phyloP scores from a whole-genome alignment of 2,113 vertebrate genomes.

The Bothrops jararaca region DNA sequence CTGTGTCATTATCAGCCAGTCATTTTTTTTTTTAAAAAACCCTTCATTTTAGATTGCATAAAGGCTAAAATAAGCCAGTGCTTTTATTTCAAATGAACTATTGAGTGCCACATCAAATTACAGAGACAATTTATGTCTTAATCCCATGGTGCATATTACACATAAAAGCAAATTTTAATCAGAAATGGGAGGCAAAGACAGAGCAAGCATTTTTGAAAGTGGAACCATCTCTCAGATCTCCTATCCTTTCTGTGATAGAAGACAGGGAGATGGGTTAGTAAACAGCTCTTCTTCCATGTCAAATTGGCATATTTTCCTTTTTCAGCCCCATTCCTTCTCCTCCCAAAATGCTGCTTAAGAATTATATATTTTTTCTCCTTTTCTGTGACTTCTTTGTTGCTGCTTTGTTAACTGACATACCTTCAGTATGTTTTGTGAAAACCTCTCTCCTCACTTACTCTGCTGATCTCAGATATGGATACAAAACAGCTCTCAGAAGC shows the following conservation, averaged over 20 bases:
- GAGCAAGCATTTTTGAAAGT: neutral
- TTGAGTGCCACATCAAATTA: neutral
- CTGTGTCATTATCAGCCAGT: neutral
- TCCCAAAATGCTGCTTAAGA: slow-evolving; percentile 39
- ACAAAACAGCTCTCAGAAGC: slow-evolving; percentile 43
- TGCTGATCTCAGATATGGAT: slow-evolving; percentile 46
- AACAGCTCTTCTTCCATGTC: slow-evolving; percentile 17
- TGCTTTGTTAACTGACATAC: slow-evolving; percentile 61
- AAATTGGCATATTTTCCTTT: slow-evolving; percentile 38
- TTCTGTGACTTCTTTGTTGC: slow-evolving; percentile 55
- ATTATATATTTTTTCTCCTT: slow-evolving; percentile 42
- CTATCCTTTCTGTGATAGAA: slow-evolving; percentile 13
- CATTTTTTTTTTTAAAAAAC: neutral
- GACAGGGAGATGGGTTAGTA: slow-evolving; percentile 2
- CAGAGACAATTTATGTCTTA: neutral
- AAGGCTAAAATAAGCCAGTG: neutral
- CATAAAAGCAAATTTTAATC: neutral
- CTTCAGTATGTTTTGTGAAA: slow-evolving; percentile 58
- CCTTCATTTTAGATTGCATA: slow-evolving; percentile 1
- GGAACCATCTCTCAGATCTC: neutral
- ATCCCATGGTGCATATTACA: slow-evolving; percentile 19
- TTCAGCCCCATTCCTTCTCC: slow-evolving; percentile 36
- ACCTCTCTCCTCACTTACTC: slow-evolving; percentile 45
- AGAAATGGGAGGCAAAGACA: slow-evolving; percentile 1
- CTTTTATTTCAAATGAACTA: neutral